A percentile compares a stretch with the other conserved stretches of the same genome.
Conservation (phyloP, 2,888 invertebrate species). For the Aphodius sticticus region DNA sequence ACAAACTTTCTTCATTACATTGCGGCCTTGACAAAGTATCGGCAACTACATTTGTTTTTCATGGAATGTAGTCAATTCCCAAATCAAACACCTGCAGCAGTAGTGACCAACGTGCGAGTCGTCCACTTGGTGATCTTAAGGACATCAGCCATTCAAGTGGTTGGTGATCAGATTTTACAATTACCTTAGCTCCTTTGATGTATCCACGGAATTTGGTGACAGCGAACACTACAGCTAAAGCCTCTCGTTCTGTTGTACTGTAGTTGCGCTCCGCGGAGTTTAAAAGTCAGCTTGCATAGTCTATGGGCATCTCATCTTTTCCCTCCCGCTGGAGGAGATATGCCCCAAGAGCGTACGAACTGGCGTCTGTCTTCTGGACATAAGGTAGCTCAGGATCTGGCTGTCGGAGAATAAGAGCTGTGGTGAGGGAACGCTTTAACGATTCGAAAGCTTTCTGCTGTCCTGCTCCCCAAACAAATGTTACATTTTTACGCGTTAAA, state of each 20-base stretch:
- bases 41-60: conserved; percentile 33
- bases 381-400: conserved; percentile 43
- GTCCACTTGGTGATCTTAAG: conserved; percentile 54
- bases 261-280: conserved; percentile 46
- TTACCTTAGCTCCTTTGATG: conserved; percentile 51
- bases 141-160: conserved; percentile 58
- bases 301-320: conserved; percentile 36
- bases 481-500: conserved; percentile 15
- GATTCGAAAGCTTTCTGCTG: conserved; percentile 15
- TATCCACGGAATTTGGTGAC: conserved; percentile 54
- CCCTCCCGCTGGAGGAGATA: conserved; percentile 28
- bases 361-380: conserved; percentile 41
- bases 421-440: conserved; percentile 28
- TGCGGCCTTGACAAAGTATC: conserved; percentile 35
- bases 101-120: conserved; percentile 58
- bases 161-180: conserved; percentile 57
- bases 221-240: conserved; percentile 47
- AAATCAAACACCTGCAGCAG: conserved; percentile 53
- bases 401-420: conserved; percentile 41
- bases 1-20: background rate
- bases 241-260: conserved; percentile 51
- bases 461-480: conserved; percentile 36
- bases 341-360: conserved; percentile 26
- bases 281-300: conserved; percentile 37
- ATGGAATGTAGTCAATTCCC: conserved; percentile 43